Conservation (phyloP, 2,797 vertebrate species). For the Gobio occitaniae region DNA sequence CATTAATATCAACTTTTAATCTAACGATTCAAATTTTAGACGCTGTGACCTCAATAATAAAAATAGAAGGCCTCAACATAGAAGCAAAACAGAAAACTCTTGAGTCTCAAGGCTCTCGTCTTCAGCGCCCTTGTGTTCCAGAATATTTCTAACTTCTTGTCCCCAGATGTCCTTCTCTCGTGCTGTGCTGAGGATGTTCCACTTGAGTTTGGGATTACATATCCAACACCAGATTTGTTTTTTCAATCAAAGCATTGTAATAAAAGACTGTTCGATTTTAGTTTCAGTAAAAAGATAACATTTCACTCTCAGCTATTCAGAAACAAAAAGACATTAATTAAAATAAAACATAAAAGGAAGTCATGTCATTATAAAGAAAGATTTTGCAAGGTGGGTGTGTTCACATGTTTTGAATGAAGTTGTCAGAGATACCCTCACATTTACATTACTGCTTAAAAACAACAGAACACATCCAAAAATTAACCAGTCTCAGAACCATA, state of each 20-base stretch:
- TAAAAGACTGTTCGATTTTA: neutral
- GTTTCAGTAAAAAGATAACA: neutral
- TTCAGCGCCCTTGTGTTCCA: slow-evolving; percentile 38
- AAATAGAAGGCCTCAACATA: slow-evolving; percentile 24
- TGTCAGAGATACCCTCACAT: neutral
- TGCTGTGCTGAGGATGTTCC: slow-evolving; percentile 13
- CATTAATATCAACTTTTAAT: slow-evolving; percentile 18
- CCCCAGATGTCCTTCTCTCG: slow-evolving; percentile 3
- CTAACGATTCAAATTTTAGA: neutral
- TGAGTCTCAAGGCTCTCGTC: slow-evolving; percentile 17
- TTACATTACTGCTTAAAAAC: neutral
- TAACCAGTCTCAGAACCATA: neutral
- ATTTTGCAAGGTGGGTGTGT: neutral
- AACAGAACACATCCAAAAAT: neutral
- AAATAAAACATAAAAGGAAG: neutral
- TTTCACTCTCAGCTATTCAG: neutral
- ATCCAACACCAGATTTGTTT: neutral
- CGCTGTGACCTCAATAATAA: slow-evolving; percentile 24
- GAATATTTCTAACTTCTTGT: slow-evolving; percentile 30
- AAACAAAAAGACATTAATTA: neutral
- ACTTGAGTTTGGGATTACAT: neutral
- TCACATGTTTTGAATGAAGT: neutral
- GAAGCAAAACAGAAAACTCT: slow-evolving; percentile 31
- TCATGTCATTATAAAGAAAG: neutral
- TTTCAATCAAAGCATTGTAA: neutral